Evolutionary conservation across 2,113 vertebrate species (phyloP).

Genomic region (Boulengerochromis microlepis): DNA sequence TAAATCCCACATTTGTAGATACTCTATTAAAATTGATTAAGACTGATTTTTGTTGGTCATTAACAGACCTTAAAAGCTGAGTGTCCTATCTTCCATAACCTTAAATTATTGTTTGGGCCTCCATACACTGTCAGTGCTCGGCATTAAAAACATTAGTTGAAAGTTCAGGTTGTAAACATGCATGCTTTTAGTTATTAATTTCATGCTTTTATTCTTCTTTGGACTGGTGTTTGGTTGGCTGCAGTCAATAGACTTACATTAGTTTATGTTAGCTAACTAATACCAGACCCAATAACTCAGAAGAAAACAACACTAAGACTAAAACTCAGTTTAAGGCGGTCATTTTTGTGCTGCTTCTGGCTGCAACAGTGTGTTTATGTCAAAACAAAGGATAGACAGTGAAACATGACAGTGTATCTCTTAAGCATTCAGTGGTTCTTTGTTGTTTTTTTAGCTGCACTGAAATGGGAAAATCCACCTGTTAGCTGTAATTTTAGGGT

Average conservation of each 20-base stretch:
- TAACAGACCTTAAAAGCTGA: neutral
- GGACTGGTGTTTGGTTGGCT: neutral
- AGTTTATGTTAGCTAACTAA: neutral
- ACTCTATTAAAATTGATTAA: neutral
- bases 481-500: neutral
- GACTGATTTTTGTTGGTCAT: neutral
- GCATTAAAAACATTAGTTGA: neutral
- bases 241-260: neutral
- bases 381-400: neutral
- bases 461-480: neutral
- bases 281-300: neutral
- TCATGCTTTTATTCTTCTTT: neutral
- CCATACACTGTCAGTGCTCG: neutral
- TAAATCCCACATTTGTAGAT: neutral
- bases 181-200: neutral
- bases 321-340: neutral
- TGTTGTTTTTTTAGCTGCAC: neutral
- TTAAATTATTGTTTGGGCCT: neutral
- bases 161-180: neutral
- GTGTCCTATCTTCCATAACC: neutral
- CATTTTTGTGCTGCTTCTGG: neutral
- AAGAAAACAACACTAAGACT: neutral
- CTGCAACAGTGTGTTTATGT: neutral
- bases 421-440: neutral
- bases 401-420: too few species aligned